phyloP scores from a whole-genome alignment of 1,140 invertebrate species.

The Uloborus diversus region DNA sequence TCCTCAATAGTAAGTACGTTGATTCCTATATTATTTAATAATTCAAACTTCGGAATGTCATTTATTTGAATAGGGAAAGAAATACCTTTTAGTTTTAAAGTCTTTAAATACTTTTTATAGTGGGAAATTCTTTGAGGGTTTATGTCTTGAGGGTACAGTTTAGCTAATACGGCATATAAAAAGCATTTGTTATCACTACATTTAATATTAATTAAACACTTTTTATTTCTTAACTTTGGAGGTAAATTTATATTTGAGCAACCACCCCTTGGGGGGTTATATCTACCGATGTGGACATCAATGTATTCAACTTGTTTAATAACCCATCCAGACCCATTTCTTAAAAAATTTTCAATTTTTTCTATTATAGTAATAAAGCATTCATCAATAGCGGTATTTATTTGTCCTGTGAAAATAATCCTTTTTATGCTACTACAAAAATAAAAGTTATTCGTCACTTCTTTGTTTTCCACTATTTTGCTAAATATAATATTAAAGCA shows the following conservation, averaged over 20 bases:
- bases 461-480: no score
- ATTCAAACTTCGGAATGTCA: not conserved
- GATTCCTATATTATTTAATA: not conserved
- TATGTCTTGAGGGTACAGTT: not conserved
- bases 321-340: constrained; percentile 15
- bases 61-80: not conserved
- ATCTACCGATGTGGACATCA: constrained; percentile 16
- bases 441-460: no score
- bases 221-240: not conserved
- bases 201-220: not conserved
- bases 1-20: constrained; percentile 6
- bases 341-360: constrained; percentile 5
- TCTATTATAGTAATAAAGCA: not conserved
- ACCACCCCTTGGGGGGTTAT: not conserved
- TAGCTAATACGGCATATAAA: constrained; percentile 6
- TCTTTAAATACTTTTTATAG: not conserved
- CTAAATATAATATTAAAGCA: no score
- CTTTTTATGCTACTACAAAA: no score
- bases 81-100: not conserved
- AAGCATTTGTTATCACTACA: constrained; percentile 19
- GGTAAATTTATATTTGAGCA: not conserved
- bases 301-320: constrained; percentile 4
- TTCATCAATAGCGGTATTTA: not conserved
- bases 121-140: not conserved
- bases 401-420: constrained; percentile 14